These are phyloP conservation scores for Ophonus ardosiacus DNA, from an alignment of 2,888 invertebrate genomes.

Conservation along the genomic window DNA sequence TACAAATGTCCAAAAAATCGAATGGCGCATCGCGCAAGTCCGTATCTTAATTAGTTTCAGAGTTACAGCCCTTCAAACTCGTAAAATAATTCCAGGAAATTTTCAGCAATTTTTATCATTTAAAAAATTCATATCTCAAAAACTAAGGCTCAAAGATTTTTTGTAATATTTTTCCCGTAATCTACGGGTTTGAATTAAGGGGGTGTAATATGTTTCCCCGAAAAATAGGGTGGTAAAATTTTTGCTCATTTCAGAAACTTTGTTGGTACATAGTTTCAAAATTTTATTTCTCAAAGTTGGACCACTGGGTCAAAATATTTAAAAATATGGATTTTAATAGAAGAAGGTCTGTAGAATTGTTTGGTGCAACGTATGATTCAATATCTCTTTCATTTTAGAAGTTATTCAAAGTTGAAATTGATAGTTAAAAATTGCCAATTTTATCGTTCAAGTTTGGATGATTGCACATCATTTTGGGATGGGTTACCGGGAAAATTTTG, in stretches of 20 bases:
- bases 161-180: not conserved
- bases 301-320: not conserved
- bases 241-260: not conserved
- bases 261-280: not conserved
- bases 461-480: not conserved
- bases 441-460: not conserved
- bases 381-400: not conserved
- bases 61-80: too few species aligned
- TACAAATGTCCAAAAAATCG: not conserved
- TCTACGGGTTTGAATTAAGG: not conserved
- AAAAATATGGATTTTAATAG: not conserved
- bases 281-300: not conserved
- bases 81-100: too few species aligned
- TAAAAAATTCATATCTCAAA: not conserved
- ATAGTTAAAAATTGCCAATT: not conserved
- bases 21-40: not conserved
- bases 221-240: not conserved
- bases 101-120: not conserved
- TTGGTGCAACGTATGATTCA: not conserved
- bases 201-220: not conserved
- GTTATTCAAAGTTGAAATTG: not conserved
- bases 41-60: too few species aligned
- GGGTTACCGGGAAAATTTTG: not conserved
- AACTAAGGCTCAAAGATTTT: not conserved
- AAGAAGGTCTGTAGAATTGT: not conserved